Percentiles rank a stretch among this genome's conserved stretches.
Conservation (phyloP, 2,888 invertebrate species). For the Dusona sp. region DNA sequence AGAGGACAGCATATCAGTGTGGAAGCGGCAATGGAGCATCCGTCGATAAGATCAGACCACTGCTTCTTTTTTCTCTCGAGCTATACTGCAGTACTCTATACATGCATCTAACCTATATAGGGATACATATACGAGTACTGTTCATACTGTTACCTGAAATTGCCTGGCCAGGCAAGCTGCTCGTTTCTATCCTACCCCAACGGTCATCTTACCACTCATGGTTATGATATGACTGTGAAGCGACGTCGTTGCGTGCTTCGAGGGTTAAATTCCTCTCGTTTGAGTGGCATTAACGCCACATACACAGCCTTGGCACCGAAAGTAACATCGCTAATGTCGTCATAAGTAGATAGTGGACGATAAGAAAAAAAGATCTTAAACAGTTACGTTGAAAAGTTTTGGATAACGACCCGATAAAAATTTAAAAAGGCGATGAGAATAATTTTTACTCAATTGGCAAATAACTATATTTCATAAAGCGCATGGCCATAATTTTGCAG, state of each 20-base stretch:
- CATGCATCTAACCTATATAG: background rate
- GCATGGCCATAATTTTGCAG: background rate
- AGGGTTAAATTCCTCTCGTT: conserved; percentile 52
- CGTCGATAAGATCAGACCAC: conserved; percentile 67
- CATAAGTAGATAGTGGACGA: conserved; percentile 36
- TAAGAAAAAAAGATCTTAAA: conserved; percentile 24
- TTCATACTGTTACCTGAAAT: conserved; percentile 63
- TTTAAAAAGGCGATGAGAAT: background rate
- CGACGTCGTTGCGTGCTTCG: conserved; percentile 49
- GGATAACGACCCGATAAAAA: background rate
- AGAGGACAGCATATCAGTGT: conserved; percentile 67
- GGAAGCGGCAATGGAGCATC: conserved; percentile 65
- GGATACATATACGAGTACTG: conserved; percentile 34
- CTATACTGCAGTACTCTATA: conserved; percentile 25
- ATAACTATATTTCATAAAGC: background rate
- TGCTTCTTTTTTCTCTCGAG: conserved; percentile 64
- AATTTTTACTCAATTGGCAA: background rate
- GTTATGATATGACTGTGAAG: conserved; percentile 64
- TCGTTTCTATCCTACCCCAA: conserved; percentile 62
- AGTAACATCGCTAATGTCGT: conserved; percentile 48
- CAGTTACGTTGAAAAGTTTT: background rate
- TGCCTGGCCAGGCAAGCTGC: conserved; percentile 63
- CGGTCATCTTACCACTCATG: conserved; percentile 61
- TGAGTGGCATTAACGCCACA: conserved; percentile 30
- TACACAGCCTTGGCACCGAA: conserved; percentile 24